Conservation (phyloP, 2,113 vertebrate species). For the Anoplopoma fimbria region DNA sequence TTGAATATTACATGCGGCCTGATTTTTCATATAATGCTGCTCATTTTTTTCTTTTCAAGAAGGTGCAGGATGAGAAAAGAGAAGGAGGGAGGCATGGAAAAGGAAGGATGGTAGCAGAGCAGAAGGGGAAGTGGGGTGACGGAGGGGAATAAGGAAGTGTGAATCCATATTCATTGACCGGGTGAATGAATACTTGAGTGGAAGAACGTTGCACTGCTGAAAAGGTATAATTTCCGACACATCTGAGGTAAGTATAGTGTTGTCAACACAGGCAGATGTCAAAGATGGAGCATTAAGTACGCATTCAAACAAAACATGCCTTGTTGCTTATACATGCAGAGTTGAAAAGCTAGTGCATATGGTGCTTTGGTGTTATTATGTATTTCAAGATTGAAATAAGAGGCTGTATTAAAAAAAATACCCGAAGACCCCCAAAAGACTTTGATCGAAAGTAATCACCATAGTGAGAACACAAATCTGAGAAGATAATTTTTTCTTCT, state of each 20-base stretch:
- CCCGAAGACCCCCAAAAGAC: too few relatives aligned
- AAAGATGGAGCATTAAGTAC: constrained; percentile 2
- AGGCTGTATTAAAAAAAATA: too few relatives aligned
- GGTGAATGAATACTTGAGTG: neutral
- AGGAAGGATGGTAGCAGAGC: neutral
- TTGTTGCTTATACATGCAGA: neutral
- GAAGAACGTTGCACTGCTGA: neutral
- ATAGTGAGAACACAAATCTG: neutral
- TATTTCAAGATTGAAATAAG: too few relatives aligned
- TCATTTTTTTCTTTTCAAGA: constrained; percentile 1
- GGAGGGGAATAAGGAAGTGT: neutral
- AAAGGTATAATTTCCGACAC: constrained; percentile 21
- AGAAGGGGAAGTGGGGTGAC: neutral
- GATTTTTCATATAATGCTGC: neutral
- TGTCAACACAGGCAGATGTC: constrained; percentile 2
- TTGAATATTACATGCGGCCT: constrained; percentile 39
- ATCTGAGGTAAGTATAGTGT: neutral
- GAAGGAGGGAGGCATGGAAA: neutral
- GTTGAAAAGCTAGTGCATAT: neutral
- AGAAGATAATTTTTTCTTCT: neutral
- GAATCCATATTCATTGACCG: constrained; percentile 32
- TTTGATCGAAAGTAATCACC: neutral
- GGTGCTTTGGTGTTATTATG: neutral
- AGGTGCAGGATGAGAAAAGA: neutral
- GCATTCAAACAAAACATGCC: neutral